Conservation (phyloP, 2,113 vertebrate genomes). For the Podocnemis expansa region DNA sequence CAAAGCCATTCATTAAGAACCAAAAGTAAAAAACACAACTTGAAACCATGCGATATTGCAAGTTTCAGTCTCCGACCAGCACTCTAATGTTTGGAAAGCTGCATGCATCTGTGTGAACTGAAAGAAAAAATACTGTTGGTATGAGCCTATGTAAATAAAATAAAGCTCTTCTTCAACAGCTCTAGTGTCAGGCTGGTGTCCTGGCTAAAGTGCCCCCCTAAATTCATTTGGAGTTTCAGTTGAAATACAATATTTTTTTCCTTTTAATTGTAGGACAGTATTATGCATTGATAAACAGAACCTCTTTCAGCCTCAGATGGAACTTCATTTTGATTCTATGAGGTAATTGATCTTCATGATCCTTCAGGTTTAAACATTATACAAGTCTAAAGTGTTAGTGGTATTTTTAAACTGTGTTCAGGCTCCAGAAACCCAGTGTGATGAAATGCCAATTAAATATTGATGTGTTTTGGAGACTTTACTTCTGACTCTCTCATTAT, state of each 20-base stretch:
- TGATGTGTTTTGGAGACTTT: not conserved
- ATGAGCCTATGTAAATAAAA: not conserved
- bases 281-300: not conserved
- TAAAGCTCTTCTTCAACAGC: not conserved
- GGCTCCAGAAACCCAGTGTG: not conserved
- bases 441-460: not conserved
- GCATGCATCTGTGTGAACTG: not conserved
- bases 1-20: not conserved
- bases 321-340: not conserved
- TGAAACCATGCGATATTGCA: no score
- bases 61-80: no score
- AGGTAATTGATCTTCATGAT: not conserved
- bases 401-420: not conserved
- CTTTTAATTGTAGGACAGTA: not conserved
- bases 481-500: not conserved
- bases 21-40: not conserved
- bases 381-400: not conserved
- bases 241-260: not conserved
- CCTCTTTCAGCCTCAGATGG: not conserved
- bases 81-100: no score
- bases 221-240: not conserved
- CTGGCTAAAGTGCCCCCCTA: not conserved
- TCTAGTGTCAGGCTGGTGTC: not conserved
- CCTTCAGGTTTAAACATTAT: not conserved
- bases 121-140: not conserved